Percentiles rank a stretch among this genome's conserved stretches.
These are phyloP conservation scores for Ploceus nigricollis DNA, from an alignment of 2,113 vertebrate species.

Conservation along the genomic window DNA sequence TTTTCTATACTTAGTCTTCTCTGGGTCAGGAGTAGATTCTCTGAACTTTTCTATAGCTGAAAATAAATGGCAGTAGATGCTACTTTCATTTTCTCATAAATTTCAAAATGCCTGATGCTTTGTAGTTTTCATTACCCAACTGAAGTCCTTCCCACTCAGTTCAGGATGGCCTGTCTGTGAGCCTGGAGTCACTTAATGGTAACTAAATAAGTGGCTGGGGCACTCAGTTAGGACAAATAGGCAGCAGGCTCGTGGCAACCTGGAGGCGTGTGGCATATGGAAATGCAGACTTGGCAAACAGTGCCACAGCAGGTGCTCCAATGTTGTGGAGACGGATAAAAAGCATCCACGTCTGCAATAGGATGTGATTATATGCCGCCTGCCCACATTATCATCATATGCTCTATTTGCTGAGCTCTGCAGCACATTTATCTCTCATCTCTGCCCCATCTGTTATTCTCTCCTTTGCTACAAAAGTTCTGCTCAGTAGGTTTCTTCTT, in stretches of 20 bases:
- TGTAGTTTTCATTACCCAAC: not conserved
- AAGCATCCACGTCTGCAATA: not conserved
- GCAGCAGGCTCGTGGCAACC: not conserved
- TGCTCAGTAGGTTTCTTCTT: not conserved
- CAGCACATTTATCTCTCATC: not conserved
- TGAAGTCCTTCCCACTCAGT: not conserved
- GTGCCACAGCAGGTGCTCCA: not conserved
- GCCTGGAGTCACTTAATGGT: not conserved
- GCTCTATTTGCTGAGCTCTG: not conserved
- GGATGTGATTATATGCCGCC: not conserved
- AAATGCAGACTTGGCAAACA: not conserved
- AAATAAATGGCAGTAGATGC: not conserved
- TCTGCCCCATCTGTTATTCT: not conserved
- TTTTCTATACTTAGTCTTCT: not conserved
- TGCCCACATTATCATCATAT: not conserved
- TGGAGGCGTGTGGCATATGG: not conserved
- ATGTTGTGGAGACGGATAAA: not conserved
- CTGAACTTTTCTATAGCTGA: not conserved
- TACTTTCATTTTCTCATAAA: not conserved
- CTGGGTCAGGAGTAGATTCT: not conserved
- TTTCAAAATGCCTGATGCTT: not conserved
- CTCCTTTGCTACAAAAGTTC: not conserved
- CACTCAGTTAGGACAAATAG: not conserved
- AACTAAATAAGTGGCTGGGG: not conserved
- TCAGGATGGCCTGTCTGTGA: not conserved